A percentile compares a stretch with the other conserved stretches of the same genome.
phyloP scores from a whole-genome alignment of 2,113 vertebrate genomes.

The Phalacrocorax pelagicus region DNA sequence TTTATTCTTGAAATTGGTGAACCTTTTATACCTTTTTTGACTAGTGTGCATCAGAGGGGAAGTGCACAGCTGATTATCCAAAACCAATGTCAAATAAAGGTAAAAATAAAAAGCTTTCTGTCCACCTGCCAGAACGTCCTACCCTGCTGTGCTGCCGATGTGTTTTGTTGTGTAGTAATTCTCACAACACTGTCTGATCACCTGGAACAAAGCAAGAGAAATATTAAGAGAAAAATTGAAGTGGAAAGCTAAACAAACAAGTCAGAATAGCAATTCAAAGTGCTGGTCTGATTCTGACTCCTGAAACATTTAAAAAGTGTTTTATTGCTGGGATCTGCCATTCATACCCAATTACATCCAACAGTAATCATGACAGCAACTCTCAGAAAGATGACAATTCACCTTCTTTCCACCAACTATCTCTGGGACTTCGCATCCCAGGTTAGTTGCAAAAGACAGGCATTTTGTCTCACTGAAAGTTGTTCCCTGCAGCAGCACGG shows the following conservation, averaged over 20 bases:
- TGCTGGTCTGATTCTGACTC: background rate
- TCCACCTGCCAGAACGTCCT: background rate
- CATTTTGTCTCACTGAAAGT: background rate
- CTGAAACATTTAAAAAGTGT: background rate
- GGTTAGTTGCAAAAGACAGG: background rate
- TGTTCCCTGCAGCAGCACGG: background rate
- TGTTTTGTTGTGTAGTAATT: background rate
- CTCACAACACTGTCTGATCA: background rate
- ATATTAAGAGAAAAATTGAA: background rate
- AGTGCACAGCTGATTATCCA: background rate
- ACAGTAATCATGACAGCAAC: background rate
- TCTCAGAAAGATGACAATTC: background rate
- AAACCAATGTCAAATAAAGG: background rate
- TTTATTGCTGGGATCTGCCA: background rate
- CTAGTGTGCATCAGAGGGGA: background rate
- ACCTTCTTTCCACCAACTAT: background rate
- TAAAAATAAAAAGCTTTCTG: background rate
- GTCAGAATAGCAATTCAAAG: background rate
- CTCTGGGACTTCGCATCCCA: background rate
- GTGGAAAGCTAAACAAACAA: background rate
- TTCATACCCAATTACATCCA: background rate
- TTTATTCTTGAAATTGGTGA: background rate
- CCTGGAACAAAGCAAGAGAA: background rate
- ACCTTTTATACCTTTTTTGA: background rate
- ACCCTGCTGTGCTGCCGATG: background rate